phyloP scores from a whole-genome alignment of 2,113 vertebrate genomes.

The Elgaria multicarinata region DNA sequence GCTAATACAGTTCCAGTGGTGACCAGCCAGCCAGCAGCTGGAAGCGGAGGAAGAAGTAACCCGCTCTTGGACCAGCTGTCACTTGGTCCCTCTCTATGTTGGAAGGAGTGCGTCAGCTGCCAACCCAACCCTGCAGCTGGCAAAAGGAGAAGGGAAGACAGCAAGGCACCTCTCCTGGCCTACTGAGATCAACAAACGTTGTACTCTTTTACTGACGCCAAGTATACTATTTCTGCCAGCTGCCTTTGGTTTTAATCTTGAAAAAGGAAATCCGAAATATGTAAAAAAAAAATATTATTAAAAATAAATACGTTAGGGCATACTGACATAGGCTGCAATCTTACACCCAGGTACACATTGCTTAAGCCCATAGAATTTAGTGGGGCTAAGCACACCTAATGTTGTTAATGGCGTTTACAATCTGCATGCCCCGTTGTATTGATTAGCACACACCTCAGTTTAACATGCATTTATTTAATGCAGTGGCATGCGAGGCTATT shows the following conservation, averaged over 20 bases:
- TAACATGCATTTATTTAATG: not conserved
- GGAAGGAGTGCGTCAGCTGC: not conserved
- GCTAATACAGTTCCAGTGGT: not conserved
- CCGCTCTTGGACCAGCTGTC: not conserved
- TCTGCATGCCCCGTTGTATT: not conserved
- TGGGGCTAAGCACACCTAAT: too few species aligned
- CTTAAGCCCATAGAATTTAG: too few species aligned
- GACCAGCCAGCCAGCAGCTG: not conserved
- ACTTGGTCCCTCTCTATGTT: not conserved
- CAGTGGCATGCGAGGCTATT: not conserved
- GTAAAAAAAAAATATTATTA: not conserved
- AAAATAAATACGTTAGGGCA: not conserved
- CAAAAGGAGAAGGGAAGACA: not conserved
- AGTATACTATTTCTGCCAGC: not conserved
- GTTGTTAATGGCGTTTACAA: not conserved
- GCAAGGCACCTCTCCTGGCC: not conserved
- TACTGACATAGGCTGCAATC: not conserved
- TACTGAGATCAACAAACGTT: not conserved
- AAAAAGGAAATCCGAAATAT: not conserved
- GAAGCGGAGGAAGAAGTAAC: not conserved
- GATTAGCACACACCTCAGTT: not conserved
- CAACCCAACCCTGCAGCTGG: not conserved
- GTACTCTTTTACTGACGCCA: not conserved
- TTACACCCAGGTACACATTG: not conserved
- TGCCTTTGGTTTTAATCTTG: not conserved